Evolutionary conservation across 2,797 vertebrate species (phyloP).

Genomic region (Pangasius djambal): DNA sequence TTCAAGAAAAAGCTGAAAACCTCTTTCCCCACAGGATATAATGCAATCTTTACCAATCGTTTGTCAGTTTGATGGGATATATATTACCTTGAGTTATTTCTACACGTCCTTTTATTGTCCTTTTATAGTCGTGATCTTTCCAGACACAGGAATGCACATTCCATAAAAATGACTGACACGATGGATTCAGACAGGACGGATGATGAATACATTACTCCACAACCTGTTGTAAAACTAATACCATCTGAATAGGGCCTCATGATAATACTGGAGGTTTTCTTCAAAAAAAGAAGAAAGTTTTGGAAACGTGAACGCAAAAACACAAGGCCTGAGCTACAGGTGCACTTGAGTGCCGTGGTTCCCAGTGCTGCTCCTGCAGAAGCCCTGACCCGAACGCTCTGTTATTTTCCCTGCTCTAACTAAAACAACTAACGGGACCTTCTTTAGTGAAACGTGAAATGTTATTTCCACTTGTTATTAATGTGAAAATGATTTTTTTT

Average conservation of each 20-base stretch:
- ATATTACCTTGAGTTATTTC: background rate
- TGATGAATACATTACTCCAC: background rate
- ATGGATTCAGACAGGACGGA: background rate
- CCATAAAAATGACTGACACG: background rate
- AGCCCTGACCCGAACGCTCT: background rate
- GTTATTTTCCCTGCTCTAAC: background rate
- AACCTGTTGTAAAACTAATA: background rate
- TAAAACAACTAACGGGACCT: background rate
- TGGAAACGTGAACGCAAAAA: background rate
- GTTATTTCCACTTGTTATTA: background rate
- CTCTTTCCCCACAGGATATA: background rate
- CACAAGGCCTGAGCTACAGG: background rate
- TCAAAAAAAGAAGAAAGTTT: background rate
- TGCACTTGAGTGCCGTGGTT: background rate
- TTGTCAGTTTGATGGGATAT: background rate
- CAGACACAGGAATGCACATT: background rate
- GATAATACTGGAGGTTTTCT: background rate
- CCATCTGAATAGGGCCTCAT: background rate
- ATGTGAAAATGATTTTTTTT: background rate
- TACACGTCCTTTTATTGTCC: background rate
- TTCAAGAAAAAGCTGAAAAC: background rate
- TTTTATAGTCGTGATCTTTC: background rate
- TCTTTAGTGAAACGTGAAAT: background rate
- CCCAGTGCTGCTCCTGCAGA: background rate
- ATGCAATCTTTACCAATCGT: background rate